These are phyloP conservation scores for Cynodonichthys magdalenae DNA, from an alignment of 2,797 vertebrate species.

Conservation along the genomic window DNA sequence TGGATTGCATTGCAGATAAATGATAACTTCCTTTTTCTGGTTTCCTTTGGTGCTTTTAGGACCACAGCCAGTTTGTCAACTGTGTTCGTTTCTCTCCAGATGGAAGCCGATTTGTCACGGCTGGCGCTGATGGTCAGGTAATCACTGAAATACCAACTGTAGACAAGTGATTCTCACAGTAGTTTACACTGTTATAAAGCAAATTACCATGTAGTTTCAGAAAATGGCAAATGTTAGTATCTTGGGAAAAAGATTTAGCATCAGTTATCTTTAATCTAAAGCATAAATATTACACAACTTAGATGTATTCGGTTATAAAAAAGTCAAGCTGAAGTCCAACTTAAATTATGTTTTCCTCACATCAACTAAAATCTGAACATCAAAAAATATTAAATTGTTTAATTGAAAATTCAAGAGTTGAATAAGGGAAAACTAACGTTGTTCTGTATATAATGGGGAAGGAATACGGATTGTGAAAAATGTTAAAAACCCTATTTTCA, in stretches of 20 bases:
- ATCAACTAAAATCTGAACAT: no score
- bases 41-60: conserved; percentile 66
- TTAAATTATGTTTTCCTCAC: no score
- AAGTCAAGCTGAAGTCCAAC: no score
- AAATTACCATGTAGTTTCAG: background rate
- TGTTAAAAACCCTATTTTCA: no score
- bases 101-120: conserved; percentile 87
- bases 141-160: conserved; percentile 9
- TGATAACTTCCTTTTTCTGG: background rate
- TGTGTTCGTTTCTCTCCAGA: conserved; percentile 94
- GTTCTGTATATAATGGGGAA: background rate
- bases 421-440: background rate
- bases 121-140: conserved; percentile 92
- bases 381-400: no score
- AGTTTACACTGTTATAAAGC: background rate
- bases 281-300: no score
- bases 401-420: background rate
- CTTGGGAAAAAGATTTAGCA: no score
- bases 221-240: no score
- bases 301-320: no score
- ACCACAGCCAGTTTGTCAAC: conserved; percentile 93
- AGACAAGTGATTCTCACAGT: conserved; percentile 2
- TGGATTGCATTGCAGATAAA: background rate
- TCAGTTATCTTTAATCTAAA: no score
- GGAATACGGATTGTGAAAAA: background rate